phyloP scores from a whole-genome alignment of 2,113 vertebrate species.

The Dinomys branickii region DNA sequence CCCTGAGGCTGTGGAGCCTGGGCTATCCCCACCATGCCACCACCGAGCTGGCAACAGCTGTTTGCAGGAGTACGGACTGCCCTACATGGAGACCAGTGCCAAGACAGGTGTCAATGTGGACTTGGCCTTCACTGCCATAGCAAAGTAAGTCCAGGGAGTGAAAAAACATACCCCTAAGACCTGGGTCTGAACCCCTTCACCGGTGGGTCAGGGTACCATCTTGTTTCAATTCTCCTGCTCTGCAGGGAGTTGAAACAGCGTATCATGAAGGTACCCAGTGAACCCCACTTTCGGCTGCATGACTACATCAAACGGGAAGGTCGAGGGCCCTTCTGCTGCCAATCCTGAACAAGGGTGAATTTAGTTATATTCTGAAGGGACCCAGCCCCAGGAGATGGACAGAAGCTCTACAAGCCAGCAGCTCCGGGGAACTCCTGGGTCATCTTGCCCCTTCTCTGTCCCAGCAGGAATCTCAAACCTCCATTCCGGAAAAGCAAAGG shows the following conservation, averaged over 20 bases:
- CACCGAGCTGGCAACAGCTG: slow-evolving; percentile 36
- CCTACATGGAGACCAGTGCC: slow-evolving; percentile 97
- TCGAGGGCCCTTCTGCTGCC: slow-evolving; percentile 91
- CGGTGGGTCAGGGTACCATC: too few relatives aligned
- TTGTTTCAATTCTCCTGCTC: background rate
- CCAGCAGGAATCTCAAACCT: background rate
- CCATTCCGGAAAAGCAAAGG: background rate
- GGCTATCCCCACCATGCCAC: background rate
- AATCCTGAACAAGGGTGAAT: slow-evolving; percentile 82
- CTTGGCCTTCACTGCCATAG: slow-evolving; percentile 94
- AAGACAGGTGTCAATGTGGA: slow-evolving; percentile 95
- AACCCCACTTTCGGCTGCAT: slow-evolving; percentile 93
- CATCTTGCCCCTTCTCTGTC: background rate
- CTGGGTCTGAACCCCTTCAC: background rate
- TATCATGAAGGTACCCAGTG: slow-evolving; percentile 88
- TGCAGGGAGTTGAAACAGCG: slow-evolving; percentile 94
- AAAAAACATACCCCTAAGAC: fast-evolving
- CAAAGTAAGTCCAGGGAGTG: slow-evolving; percentile 88
- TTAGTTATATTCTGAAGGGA: background rate
- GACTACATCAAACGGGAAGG: slow-evolving; percentile 94
- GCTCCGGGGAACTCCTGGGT: background rate
- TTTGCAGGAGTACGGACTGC: slow-evolving; percentile 93
- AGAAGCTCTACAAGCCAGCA: too few relatives aligned
- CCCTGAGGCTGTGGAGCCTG: background rate
- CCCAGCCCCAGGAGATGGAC: background rate